Percentiles rank a stretch among this genome's conserved stretches.
phyloP scores from a whole-genome alignment of 1,140 invertebrate genomes.

The Scaptomyza pallida region DNA sequence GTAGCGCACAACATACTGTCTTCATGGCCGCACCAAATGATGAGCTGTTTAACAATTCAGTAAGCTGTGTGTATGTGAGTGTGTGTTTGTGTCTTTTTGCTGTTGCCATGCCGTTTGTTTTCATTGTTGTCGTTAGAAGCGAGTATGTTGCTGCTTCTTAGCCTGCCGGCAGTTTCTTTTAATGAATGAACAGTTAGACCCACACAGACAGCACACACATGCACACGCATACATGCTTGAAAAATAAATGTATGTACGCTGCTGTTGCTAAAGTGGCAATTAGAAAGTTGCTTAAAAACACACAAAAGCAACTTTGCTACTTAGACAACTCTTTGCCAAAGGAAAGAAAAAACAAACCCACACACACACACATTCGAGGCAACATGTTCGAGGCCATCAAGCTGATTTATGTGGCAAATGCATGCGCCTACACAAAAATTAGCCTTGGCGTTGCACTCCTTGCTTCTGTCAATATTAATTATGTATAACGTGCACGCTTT shows the following conservation, averaged over 20 bases:
- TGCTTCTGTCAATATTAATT: constrained; percentile 74
- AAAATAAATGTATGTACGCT: constrained; percentile 24
- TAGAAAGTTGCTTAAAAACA: constrained; percentile 68
- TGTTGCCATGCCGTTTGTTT: constrained; percentile 69
- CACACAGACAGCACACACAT: constrained; percentile 16
- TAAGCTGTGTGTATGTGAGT: constrained; percentile 32
- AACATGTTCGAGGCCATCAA: constrained; percentile 48
- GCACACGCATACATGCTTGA: constrained; percentile 13
- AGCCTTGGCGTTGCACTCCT: constrained; percentile 73
- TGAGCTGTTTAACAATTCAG: constrained; percentile 51
- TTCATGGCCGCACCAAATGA: constrained; percentile 16
- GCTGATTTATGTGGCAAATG: constrained; percentile 72
- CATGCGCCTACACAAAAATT: constrained; percentile 69
- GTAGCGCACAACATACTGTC: constrained; percentile 38
- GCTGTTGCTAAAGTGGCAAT: constrained; percentile 70
- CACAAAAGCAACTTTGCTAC: constrained; percentile 58
- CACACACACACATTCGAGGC: not conserved
- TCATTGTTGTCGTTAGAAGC: constrained; percentile 72
- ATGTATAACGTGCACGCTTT: constrained; percentile 46
- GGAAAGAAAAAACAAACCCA: no score
- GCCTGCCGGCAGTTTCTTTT: constrained; percentile 74
- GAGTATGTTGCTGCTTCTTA: constrained; percentile 40
- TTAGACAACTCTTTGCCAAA: constrained; percentile 31
- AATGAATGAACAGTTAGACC: constrained; percentile 72
- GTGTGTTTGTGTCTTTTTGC: constrained; percentile 25